Conservation (phyloP, 2,797 vertebrate genomes). For the Ctenochaetus hawaiiensis region DNA sequence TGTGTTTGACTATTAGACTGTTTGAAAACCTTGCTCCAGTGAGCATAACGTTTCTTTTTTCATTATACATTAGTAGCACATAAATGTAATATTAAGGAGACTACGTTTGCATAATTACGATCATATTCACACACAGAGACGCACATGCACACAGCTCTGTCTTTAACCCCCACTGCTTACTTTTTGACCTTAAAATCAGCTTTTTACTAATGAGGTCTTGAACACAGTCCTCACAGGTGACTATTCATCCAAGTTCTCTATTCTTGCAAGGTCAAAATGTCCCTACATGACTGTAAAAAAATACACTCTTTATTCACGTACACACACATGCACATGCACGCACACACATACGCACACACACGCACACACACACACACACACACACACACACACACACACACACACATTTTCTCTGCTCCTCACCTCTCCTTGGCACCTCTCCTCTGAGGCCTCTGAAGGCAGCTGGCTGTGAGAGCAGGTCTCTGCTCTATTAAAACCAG, state of each 20-base stretch:
- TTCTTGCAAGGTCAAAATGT: conserved; percentile 29
- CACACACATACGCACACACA: conserved; percentile 1
- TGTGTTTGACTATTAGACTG: not conserved
- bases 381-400: conserved; percentile 13
- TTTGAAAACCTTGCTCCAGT: not conserved
- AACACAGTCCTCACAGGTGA: conserved; percentile 45
- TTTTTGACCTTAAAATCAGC: conserved; percentile 52
- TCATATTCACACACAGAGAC: not conserved
- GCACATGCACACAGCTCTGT: not conserved
- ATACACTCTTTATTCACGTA: conserved; percentile 2
- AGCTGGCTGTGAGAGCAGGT: conserved; percentile 69
- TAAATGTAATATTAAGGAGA: not conserved
- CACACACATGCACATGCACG: no score
- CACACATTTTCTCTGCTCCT: conserved; percentile 46
- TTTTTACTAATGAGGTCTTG: conserved; percentile 55
- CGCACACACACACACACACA: conserved; percentile 1
- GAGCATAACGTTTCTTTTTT: not conserved
- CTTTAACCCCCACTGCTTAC: conserved; percentile 23
- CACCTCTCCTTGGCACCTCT: conserved; percentile 73
- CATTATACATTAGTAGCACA: not conserved
- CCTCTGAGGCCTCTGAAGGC: conserved; percentile 75
- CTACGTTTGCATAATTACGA: not conserved
- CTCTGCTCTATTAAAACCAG: conserved; percentile 76
- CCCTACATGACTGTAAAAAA: conserved; percentile 25
- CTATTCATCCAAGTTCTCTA: conserved; percentile 29